These are phyloP conservation scores for Cantharis rustica DNA, from an alignment of 2,888 invertebrate genomes.

Conservation along the genomic window DNA sequence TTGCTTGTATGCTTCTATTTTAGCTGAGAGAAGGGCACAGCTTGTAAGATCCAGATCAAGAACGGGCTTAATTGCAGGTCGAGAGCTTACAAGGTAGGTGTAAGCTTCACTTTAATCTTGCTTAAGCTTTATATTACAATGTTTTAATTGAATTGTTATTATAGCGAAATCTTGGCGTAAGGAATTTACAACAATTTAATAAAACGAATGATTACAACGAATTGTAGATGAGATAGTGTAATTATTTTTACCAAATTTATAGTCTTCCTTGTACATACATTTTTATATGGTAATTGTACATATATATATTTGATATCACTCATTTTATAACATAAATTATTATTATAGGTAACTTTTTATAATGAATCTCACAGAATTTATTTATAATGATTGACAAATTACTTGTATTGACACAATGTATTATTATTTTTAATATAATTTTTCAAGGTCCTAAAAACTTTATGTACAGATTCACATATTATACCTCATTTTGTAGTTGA, in stretches of 20 bases:
- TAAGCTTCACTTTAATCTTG: background rate
- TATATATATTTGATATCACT: constrained; percentile 19
- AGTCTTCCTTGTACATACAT: constrained; percentile 9
- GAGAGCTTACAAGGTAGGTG: constrained; percentile 72
- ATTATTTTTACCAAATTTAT: background rate
- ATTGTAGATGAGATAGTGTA: background rate
- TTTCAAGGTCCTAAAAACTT: background rate
- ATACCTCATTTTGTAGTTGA: background rate
- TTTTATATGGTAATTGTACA: constrained; percentile 18
- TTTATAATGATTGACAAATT: background rate
- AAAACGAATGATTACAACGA: background rate
- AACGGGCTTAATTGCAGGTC: constrained; percentile 72
- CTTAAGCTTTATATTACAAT: background rate
- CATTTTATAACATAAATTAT: constrained; percentile 21
- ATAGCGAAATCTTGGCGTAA: constrained; percentile 23
- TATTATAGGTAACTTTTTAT: background rate
- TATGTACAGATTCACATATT: background rate
- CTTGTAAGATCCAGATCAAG: constrained; percentile 86
- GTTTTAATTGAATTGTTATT: constrained; percentile 5
- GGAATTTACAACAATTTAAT: background rate
- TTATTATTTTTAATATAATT: background rate
- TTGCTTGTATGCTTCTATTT: constrained; percentile 38
- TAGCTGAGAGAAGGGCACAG: constrained; percentile 90
- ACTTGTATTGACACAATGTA: background rate
- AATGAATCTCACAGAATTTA: background rate